Conservation (phyloP, 1,140 invertebrate genomes). For the Aculops lycopersici region DNA sequence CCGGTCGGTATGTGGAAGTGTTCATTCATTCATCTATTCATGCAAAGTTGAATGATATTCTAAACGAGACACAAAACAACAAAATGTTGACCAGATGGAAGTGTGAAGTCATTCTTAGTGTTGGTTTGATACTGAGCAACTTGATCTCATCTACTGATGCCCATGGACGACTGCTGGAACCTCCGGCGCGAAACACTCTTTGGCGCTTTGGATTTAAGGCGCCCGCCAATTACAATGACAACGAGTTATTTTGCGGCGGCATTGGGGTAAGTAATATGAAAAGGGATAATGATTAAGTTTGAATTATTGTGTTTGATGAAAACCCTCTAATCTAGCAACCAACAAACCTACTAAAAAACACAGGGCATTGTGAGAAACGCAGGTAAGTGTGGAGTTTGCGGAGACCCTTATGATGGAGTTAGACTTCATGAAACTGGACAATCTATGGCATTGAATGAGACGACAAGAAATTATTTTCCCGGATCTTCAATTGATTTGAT, state of each 20-base stretch:
- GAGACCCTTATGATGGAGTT: slow-evolving; percentile 28
- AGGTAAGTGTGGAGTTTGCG: slow-evolving; percentile 42
- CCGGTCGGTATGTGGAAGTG: too few relatives aligned
- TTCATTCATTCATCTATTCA: too few relatives aligned
- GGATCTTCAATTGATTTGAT: slow-evolving; percentile 28
- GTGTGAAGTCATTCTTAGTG: too few relatives aligned
- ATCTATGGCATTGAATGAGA: slow-evolving; percentile 40
- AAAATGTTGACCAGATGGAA: too few relatives aligned
- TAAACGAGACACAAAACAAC: too few relatives aligned
- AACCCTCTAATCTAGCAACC: too few relatives aligned
- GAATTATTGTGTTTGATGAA: background rate
- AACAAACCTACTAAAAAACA: too few relatives aligned
- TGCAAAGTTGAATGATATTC: too few relatives aligned
- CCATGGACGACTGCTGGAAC: slow-evolving; percentile 51
- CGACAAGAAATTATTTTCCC: slow-evolving; percentile 36
- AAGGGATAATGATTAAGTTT: too few relatives aligned
- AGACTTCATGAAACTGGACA: slow-evolving; percentile 28
- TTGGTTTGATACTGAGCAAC: too few relatives aligned
- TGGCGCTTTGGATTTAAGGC: slow-evolving; percentile 42
- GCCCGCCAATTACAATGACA: slow-evolving; percentile 49
- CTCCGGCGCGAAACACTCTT: slow-evolving; percentile 43
- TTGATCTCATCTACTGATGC: too few relatives aligned
- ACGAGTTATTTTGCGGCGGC: slow-evolving; percentile 58
- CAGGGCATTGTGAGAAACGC: background rate
- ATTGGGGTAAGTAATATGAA: slow-evolving; percentile 23